Evolutionary conservation across 2,888 invertebrate genomes (phyloP), one percentile per base, ranked within the genome.

Genomic region (Drosophila suboccidentalis): DNA sequence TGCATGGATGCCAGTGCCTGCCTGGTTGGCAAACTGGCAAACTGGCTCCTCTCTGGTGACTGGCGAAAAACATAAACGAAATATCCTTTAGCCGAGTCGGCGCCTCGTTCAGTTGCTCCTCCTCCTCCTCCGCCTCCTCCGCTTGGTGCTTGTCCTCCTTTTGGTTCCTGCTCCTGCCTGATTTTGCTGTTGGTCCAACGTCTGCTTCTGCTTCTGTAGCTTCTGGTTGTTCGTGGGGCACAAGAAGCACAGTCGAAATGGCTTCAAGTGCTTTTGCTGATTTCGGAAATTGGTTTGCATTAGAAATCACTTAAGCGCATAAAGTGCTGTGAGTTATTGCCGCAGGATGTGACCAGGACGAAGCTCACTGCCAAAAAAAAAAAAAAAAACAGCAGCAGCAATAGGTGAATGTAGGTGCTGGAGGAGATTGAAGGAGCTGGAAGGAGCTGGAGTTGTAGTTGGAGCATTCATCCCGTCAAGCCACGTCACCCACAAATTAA

Each of bases 261-360:
- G 89, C 82, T 80, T 78, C 80, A 80, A 89, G 89, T 87, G 86
- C 89, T 87, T 87, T 79, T 89, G 89, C 87, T 89, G 87, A 87
- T 89, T 87, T 87, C 89, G 87, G 89, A 89, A 87, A 87, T 87
- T 89, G 89, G 89, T 89, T 87, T 87, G 87, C 87, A 87, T 87
- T 87, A 89, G 87, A 87, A 87, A 89, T 87, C 87, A 87, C 89
- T 87, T 87, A 85, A 87, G 87, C 87, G 89, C 87, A 87, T 87
- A 82, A 87, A 87, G 85, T 82, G 88, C 87, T 87, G 77, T 85
- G 89, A 87, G 82, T 87, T 87, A 89, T 89, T 82, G 86, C 86
- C 86, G 71, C 85, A 87, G 89, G 89, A 87, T 87, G 86, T 83
- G 81, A 77, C 75, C 79, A 76, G 67, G n/a, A n/a, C 44, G 11